Evolutionary conservation across 2,797 vertebrate genomes (phyloP), one percentile per base, ranked within the genome.

Genomic region (Hypotaenidia philippensis): DNA sequence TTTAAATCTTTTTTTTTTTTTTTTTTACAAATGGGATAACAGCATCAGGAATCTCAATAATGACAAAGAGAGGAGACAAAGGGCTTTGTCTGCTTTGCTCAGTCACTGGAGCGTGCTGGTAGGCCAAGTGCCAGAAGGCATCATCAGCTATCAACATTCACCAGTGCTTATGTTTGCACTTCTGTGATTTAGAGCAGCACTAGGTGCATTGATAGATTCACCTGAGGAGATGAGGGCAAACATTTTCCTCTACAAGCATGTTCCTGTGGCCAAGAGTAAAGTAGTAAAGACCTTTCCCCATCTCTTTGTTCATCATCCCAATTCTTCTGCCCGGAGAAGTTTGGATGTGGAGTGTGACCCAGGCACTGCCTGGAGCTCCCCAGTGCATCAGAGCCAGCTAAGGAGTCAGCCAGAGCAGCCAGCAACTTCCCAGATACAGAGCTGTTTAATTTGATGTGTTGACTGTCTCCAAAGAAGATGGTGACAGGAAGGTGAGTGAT

Each of bases 101-200:
- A 21, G 82, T 31, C 82, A 5, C 26, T 50, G 47, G 23, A 29
- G 45, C 0, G 0, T 57, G 29, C 31, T n/a, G 70, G 38, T 29
- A 64, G 50, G 44, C 32, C 50, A n/a, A 31, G 29, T 47, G 66
- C 38, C 57, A 47, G 77, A 27, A 53, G 45, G n/a, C 16, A 11
- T 41, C 20, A 0, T 14, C 44, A 17, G 31, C 27, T 57, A 19
- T n/a, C 44, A 31, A 31, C 55, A 65, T 27, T 60, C 7, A 2
- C 31, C 63, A 10, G 0, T 5, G 8, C 11, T 55, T 52, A 1
- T 0, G 1, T 6, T 17, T 31, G 50, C 55, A 11, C 14, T n/a
- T 5, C 49, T 38, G 57, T 55, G 34, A 11, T 36, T 65, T 25
- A 25, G 5, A 32, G 32, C 84, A 80, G 53, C 40, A 1, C 26